Evolutionary conservation across 2,797 vertebrate genomes (phyloP).

Genomic region (Lagodon rhomboides): DNA sequence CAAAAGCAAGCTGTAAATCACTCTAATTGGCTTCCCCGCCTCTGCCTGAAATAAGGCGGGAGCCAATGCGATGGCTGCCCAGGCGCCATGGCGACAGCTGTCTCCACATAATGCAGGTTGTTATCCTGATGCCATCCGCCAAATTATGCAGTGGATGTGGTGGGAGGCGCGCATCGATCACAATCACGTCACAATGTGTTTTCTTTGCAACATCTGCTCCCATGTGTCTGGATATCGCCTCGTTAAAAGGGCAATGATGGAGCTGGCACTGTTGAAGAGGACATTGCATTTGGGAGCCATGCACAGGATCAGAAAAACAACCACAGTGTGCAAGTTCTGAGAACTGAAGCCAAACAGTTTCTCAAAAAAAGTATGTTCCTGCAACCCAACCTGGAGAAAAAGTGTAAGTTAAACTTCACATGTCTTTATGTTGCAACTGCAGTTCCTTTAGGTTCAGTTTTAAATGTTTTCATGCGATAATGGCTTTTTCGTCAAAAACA

Average conservation of each 20-base stretch:
- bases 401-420: no score
- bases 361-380: not conserved
- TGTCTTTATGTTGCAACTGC: no score
- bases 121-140: conserved; percentile 81
- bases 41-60: conserved; percentile 71
- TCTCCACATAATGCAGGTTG: conserved; percentile 81
- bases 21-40: conserved; percentile 80
- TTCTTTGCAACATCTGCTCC: conserved; percentile 84
- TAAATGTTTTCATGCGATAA: no score
- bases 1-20: conserved; percentile 78
- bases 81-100: conserved; percentile 83
- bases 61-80: conserved; percentile 65
- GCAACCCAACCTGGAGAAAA: no score
- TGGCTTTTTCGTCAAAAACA: no score
- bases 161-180: conserved; percentile 79
- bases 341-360: conserved; percentile 12
- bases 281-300: conserved; percentile 47
- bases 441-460: no score
- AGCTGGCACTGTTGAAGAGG: conserved; percentile 60
- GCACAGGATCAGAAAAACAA: conserved; percentile 53
- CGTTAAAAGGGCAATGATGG: conserved; percentile 78
- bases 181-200: conserved; percentile 77
- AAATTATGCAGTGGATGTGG: conserved; percentile 74
- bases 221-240: conserved; percentile 77
- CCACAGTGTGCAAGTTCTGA: conserved; percentile 13